Evolutionary conservation across 2,888 invertebrate genomes (phyloP).

Genomic region (Priocnemis perturbator): DNA sequence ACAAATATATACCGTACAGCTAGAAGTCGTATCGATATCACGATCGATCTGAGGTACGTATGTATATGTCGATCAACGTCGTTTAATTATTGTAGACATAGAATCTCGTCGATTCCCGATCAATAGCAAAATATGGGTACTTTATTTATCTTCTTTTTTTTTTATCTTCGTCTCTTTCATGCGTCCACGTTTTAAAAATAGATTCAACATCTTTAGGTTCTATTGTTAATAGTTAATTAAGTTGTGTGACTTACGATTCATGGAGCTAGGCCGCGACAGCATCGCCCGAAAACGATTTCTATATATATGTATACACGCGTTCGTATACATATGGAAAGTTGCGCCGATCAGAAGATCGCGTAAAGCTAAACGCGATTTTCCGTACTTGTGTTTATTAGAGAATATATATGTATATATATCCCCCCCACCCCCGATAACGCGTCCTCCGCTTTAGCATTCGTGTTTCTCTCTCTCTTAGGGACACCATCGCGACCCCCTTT

Average conservation of each 20-base stretch:
- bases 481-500: constrained; percentile 44
- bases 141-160: constrained; percentile 51
- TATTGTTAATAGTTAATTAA: constrained; percentile 69
- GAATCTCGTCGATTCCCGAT: constrained; percentile 59
- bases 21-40: constrained; percentile 72
- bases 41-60: constrained; percentile 74
- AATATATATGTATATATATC: too few relatives aligned
- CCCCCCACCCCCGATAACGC: too few relatives aligned
- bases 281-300: constrained; percentile 20
- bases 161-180: constrained; percentile 55
- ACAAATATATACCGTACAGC: constrained; percentile 64
- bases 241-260: constrained; percentile 56
- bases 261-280: constrained; percentile 45
- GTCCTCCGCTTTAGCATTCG: too few relatives aligned
- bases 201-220: constrained; percentile 72
- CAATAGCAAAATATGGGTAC: constrained; percentile 73
- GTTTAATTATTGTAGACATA: constrained; percentile 55
- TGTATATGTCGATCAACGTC: constrained; percentile 65
- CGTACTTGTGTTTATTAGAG: constrained; percentile 18
- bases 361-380: constrained; percentile 19
- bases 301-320: not conserved
- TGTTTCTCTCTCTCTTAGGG: constrained; percentile 22
- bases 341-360: constrained; percentile 21
- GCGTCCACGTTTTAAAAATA: constrained; percentile 72
- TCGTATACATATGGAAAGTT: constrained; percentile 22